Evolutionary conservation across 2,797 vertebrate species (phyloP).

Genomic region (Adrianichthys oophorus): DNA sequence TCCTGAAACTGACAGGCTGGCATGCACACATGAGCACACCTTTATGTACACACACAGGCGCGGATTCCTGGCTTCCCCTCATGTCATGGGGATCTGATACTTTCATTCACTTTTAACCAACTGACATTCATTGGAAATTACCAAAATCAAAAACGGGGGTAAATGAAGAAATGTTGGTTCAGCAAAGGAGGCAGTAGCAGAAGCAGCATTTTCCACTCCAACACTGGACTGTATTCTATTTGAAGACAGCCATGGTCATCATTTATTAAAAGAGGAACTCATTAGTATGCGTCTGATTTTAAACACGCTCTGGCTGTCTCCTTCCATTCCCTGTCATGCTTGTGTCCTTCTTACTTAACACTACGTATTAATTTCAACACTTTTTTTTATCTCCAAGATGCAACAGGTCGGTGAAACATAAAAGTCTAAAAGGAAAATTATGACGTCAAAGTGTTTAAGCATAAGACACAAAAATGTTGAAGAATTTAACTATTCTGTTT

Average conservation of each 20-base stretch:
- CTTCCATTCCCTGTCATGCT: constrained; percentile 53
- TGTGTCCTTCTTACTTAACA: constrained; percentile 57
- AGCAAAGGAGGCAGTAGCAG: constrained; percentile 37
- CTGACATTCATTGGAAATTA: constrained; percentile 7
- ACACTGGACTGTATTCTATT: constrained; percentile 59
- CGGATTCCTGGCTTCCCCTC: constrained; percentile 11
- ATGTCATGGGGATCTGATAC: constrained; percentile 21
- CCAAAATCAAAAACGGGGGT: neutral
- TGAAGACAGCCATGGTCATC: constrained; percentile 73
- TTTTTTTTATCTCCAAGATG: constrained; percentile 11
- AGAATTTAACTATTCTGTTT: neutral
- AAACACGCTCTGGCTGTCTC: constrained; percentile 52
- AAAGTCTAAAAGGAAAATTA: neutral
- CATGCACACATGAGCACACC: constrained; percentile 4
- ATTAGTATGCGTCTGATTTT: constrained; percentile 75
- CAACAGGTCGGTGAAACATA: constrained; percentile 2
- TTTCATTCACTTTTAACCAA: constrained; percentile 12
- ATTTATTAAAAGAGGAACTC: constrained; percentile 77
- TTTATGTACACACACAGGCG: constrained; percentile 9
- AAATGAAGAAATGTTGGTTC: constrained; percentile 9
- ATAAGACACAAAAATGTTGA: constrained; percentile 1
- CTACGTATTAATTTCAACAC: constrained; percentile 46
- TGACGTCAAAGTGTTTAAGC: neutral
- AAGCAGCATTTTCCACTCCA: constrained; percentile 43
- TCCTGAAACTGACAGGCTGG: constrained; percentile 26